Evolutionary conservation across 2,113 vertebrate species (phyloP).

Genomic region (Vidua chalybeata): DNA sequence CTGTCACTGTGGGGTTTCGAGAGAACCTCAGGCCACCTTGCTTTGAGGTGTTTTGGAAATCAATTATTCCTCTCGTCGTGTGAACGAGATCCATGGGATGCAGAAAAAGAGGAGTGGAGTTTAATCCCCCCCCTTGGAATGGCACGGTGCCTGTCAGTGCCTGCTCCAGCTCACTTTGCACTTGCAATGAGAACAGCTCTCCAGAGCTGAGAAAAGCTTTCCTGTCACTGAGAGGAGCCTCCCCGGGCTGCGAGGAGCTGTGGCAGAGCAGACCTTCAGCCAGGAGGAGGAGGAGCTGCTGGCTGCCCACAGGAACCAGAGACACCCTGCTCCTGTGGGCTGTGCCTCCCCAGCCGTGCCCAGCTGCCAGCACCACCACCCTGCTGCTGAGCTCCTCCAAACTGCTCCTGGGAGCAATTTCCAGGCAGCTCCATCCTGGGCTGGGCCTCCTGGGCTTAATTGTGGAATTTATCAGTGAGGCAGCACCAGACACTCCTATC

Average conservation of each 20-base stretch:
- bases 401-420: fast-evolving
- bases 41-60: background rate
- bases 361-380: background rate
- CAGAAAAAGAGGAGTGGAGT: background rate
- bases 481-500: background rate
- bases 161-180: background rate
- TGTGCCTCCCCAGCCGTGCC: background rate
- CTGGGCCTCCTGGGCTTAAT: background rate
- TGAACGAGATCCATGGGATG: background rate
- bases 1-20: fast-evolving
- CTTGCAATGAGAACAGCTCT: background rate
- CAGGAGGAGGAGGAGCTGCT: background rate
- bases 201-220: background rate
- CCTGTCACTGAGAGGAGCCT: background rate
- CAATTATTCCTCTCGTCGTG: background rate
- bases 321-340: background rate
- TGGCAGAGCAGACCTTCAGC: background rate
- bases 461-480: background rate
- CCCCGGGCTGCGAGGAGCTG: background rate
- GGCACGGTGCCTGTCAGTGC: background rate
- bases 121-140: background rate
- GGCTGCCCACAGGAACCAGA: background rate
- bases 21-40: background rate
- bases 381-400: background rate
- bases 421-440: background rate